Conservation (phyloP, 2,888 invertebrate genomes). For the Elgonia sp. region DNA sequence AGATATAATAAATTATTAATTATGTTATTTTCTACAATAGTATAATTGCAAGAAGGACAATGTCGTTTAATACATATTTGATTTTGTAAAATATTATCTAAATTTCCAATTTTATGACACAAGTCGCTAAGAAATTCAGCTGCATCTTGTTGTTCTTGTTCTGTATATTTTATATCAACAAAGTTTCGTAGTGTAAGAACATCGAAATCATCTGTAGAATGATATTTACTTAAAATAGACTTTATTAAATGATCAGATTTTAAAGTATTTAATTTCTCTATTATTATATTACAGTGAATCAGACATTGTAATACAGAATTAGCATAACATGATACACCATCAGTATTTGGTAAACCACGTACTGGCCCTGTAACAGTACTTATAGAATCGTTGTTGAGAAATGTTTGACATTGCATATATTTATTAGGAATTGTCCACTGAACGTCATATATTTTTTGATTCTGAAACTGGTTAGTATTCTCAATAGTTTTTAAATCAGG, state of each 20-base stretch:
- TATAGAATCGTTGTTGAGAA: not conserved
- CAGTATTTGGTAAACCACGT: not conserved
- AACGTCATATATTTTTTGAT: constrained; percentile 52
- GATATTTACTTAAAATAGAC: not conserved
- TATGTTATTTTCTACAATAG: not conserved
- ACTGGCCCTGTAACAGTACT: not conserved
- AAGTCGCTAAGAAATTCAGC: constrained; percentile 19
- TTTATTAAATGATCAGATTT: constrained; percentile 14
- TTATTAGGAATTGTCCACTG: constrained; percentile 22
- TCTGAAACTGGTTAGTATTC: constrained; percentile 34
- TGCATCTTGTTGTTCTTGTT: constrained; percentile 42
- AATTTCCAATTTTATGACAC: constrained; percentile 9
- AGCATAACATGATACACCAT: constrained; percentile 38
- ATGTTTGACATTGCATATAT: constrained; percentile 26
- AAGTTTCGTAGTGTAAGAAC: not conserved
- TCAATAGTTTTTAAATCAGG: constrained; percentile 61
- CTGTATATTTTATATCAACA: not conserved
- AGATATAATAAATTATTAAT: constrained; percentile 11
- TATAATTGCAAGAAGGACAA: constrained; percentile 1
- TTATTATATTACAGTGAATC: constrained; percentile 22
- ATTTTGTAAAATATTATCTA: not conserved
- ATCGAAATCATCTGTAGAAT: not conserved
- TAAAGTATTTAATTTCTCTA: constrained; percentile 20
- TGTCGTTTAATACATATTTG: constrained; percentile 1
- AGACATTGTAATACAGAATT: constrained; percentile 39